A percentile compares a stretch with the other conserved stretches of the same genome.
These are phyloP conservation scores for Pandemis heparana DNA, from an alignment of 2,888 invertebrate genomes.

Conservation along the genomic window DNA sequence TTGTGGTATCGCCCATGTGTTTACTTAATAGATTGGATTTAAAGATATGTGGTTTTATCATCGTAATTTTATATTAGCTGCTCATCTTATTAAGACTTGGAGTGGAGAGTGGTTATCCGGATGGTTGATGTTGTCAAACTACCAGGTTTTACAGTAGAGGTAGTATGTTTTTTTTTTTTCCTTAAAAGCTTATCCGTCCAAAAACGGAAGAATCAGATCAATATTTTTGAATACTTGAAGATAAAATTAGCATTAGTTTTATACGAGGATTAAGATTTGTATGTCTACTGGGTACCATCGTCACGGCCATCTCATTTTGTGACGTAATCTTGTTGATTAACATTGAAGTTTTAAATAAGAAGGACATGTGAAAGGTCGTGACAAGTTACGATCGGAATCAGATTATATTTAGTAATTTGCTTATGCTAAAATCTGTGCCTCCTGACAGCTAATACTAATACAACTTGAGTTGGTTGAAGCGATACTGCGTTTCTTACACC, in stretches of 20 bases:
- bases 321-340: neutral
- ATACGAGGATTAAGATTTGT: neutral
- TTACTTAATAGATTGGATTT: neutral
- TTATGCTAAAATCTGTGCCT: too few relatives aligned
- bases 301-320: neutral
- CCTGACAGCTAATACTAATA: too few relatives aligned
- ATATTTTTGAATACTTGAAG: neutral
- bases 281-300: neutral
- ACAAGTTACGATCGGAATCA: neutral
- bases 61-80: neutral
- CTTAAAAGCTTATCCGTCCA: neutral
- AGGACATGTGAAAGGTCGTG: neutral
- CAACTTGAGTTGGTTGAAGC: too few relatives aligned
- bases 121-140: neutral
- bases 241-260: neutral
- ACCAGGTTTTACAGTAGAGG: too few relatives aligned
- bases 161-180: neutral
- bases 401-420: neutral
- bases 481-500: too few relatives aligned
- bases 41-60: neutral
- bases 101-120: neutral
- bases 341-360: neutral
- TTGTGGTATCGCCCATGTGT: neutral
- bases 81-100: neutral
- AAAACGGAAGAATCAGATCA: neutral